phyloP scores from a whole-genome alignment of 2,113 vertebrate genomes.

The Hydrochoerus hydrochaeris region DNA sequence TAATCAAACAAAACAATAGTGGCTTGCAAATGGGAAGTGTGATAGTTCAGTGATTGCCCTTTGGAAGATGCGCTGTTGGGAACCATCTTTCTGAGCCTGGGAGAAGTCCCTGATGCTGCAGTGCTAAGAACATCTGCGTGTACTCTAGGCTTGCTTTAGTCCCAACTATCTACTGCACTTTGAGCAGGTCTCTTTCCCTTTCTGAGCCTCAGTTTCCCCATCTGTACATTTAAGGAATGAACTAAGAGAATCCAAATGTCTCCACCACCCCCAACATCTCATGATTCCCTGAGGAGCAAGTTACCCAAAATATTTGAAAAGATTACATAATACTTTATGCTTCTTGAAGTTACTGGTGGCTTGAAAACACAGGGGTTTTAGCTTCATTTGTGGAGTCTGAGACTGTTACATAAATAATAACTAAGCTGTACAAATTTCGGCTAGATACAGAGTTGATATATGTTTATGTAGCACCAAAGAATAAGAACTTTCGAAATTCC shows the following conservation, averaged over 20 bases:
- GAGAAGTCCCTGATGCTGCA: background rate
- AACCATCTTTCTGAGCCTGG: background rate
- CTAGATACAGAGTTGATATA: too few relatives aligned
- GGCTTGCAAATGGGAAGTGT: background rate
- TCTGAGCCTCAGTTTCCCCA: background rate
- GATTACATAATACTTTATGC: background rate
- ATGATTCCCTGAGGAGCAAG: background rate
- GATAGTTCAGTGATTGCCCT: background rate
- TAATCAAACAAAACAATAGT: background rate
- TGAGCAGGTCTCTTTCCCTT: too few relatives aligned
- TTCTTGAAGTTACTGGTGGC: conserved; percentile 23
- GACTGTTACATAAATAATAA: background rate
- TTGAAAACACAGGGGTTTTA: background rate
- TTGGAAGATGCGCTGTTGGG: background rate
- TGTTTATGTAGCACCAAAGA: too few relatives aligned
- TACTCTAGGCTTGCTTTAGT: background rate
- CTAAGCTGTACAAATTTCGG: background rate
- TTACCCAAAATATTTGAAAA: conserved; percentile 32
- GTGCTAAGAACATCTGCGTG: background rate
- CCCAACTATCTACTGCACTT: background rate
- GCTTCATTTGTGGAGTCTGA: background rate
- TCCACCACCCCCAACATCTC: background rate
- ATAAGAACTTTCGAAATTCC: too few relatives aligned
- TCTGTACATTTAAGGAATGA: background rate
- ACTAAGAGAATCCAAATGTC: background rate